A percentile compares a stretch with the other conserved stretches of the same genome.
phyloP scores from a whole-genome alignment of 2,888 invertebrate genomes.

The Lepidochitona cinerea region DNA sequence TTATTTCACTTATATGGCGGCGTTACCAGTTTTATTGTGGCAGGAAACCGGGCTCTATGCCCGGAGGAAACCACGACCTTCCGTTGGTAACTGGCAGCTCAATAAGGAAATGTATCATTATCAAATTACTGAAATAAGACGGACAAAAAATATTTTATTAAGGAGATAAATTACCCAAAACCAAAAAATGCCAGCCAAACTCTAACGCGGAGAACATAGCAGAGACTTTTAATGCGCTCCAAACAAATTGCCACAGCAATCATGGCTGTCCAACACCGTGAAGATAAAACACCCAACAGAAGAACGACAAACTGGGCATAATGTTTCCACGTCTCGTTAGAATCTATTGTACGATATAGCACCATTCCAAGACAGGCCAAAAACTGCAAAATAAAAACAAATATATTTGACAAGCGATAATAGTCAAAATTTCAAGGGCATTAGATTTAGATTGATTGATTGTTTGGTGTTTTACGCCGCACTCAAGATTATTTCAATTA shows the following conservation, averaged over 20 bases:
- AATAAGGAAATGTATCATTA: too few relatives aligned
- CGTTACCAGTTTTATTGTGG: too few relatives aligned
- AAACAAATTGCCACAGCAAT: conserved; percentile 86
- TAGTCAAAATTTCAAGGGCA: too few relatives aligned
- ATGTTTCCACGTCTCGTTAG: conserved; percentile 75
- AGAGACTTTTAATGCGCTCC: conserved; percentile 85
- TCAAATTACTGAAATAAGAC: too few relatives aligned
- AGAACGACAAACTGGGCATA: conserved; percentile 83
- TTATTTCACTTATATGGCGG: too few relatives aligned
- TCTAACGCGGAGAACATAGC: conserved; percentile 84
- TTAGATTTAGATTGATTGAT: too few relatives aligned
- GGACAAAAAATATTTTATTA: too few relatives aligned
- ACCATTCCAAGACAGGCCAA: conserved; percentile 78
- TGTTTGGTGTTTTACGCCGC: too few relatives aligned
- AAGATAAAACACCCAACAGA: conserved; percentile 81
- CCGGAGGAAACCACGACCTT: too few relatives aligned
- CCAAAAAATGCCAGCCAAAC: conserved; percentile 54
- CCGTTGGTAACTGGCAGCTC: background rate
- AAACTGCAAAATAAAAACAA: conserved; percentile 42
- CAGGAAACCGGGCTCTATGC: too few relatives aligned
- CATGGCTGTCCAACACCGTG: conserved; percentile 88
- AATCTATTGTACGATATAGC: conserved; percentile 75
- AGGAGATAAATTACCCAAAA: conserved; percentile 71
- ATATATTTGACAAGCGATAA: too few relatives aligned
- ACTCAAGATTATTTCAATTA: too few relatives aligned